A percentile compares a stretch with the other conserved stretches of the same genome.
Conservation (phyloP, 1,140 invertebrate genomes). For the Drosophila seguyi region DNA sequence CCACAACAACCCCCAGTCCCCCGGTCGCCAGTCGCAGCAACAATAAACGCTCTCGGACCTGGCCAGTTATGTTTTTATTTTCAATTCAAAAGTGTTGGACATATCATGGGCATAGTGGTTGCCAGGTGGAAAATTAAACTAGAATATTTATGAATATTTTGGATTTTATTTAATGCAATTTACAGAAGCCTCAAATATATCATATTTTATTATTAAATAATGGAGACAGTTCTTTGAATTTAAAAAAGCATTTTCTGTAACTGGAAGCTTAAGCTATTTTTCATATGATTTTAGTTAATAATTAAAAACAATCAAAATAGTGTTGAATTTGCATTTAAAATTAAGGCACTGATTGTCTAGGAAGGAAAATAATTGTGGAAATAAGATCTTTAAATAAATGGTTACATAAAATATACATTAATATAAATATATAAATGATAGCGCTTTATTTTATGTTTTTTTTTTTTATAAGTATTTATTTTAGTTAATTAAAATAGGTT, state of each 20-base stretch:
- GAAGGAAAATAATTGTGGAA: no score
- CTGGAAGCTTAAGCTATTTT: no score
- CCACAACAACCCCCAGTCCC: slow-evolving; percentile 16
- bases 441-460: no score
- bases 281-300: no score
- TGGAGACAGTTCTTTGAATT: background rate
- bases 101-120: slow-evolving; percentile 34
- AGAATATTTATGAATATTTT: background rate
- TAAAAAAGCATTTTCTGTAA: background rate
- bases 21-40: background rate
- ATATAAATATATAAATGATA: no score
- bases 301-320: no score
- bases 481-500: no score
- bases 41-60: slow-evolving; percentile 42
- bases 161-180: no score
- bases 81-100: slow-evolving; percentile 59
- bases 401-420: no score
- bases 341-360: background rate
- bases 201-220: background rate
- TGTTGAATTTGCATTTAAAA: background rate
- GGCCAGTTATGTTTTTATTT: slow-evolving; percentile 65
- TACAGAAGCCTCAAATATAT: background rate
- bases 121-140: no score
- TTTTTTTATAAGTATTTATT: no score
- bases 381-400: no score